phyloP scores from a whole-genome alignment of 2,888 invertebrate species.

The Caenorhabditis doughertyi region DNA sequence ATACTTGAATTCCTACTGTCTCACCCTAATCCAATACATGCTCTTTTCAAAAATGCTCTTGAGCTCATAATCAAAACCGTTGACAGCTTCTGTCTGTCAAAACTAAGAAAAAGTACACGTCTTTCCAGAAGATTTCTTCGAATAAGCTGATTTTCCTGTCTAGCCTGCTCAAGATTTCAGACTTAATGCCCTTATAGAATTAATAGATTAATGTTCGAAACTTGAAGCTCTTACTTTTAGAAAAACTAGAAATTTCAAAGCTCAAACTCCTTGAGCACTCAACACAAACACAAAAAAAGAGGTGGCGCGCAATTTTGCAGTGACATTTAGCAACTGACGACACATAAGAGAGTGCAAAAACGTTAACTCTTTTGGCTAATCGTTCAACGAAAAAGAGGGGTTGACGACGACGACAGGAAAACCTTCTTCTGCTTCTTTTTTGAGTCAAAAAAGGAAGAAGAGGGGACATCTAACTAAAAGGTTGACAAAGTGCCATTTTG shows the following conservation, averaged over 20 bases:
- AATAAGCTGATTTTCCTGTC: not conserved
- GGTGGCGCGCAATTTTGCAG: slow-evolving; percentile 47
- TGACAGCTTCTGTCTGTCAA: no score
- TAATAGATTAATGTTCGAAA: slow-evolving; percentile 2
- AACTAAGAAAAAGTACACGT: no score
- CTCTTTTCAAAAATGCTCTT: no score
- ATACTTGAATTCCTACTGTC: no score
- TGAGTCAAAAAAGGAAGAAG: not conserved
- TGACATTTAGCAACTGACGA: slow-evolving; percentile 40
- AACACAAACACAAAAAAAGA: slow-evolving; percentile 14
- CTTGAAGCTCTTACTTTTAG: not conserved
- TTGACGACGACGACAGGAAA: slow-evolving; percentile 7
- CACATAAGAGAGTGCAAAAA: slow-evolving; percentile 22
- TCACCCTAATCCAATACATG: no score
- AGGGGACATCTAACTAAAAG: slow-evolving; percentile 52
- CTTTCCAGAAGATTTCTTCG: not conserved
- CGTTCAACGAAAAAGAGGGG: slow-evolving; percentile 23
- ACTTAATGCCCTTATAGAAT: not conserved
- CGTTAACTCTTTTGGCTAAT: slow-evolving; percentile 47
- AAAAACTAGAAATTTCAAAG: slow-evolving; percentile 19
- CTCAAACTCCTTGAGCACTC: slow-evolving; percentile 20
- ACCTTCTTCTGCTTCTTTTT: slow-evolving; percentile 19
- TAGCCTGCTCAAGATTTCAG: not conserved
- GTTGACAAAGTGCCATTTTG: slow-evolving; percentile 55
- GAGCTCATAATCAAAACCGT: no score